Evolutionary conservation across 2,113 vertebrate species (phyloP).

Genomic region (Erpornis zantholeuca): DNA sequence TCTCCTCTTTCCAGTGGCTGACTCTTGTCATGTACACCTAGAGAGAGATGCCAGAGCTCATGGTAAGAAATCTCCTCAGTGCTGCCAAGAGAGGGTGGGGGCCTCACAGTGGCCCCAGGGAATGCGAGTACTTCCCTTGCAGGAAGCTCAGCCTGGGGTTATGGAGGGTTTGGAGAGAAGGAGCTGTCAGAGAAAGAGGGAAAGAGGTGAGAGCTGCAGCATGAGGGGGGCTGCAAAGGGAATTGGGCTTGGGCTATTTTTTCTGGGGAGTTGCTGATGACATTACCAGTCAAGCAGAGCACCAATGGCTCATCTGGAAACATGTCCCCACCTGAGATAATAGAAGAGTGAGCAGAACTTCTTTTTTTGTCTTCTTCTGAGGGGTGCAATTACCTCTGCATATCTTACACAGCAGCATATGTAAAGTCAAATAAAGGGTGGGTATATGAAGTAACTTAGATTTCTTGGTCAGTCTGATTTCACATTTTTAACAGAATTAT

Average conservation of each 20-base stretch:
- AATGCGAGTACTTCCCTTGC: not conserved
- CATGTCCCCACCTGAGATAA: not conserved
- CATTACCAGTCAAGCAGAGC: not conserved
- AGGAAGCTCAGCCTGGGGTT: not conserved
- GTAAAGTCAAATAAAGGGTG: not conserved
- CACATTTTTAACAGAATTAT: not conserved
- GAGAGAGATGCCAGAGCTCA: not conserved
- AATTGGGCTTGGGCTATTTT: not conserved
- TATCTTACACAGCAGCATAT: not conserved
- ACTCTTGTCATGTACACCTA: conserved; percentile 64
- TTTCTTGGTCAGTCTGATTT: not conserved
- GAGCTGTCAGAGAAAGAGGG: not conserved
- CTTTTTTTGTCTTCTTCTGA: not conserved
- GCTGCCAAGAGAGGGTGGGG: not conserved
- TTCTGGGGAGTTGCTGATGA: not conserved
- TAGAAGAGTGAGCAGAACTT: not conserved
- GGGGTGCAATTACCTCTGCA: not conserved
- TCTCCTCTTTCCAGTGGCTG: conserved; percentile 51
- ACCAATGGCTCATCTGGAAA: not conserved
- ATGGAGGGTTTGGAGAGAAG: not conserved
- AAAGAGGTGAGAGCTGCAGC: not conserved
- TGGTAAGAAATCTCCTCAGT: conserved; percentile 33
- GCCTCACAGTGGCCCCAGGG: not conserved
- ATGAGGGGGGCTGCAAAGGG: not conserved
- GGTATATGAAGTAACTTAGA: not conserved